Evolutionary conservation across 2,113 vertebrate genomes (phyloP), one percentile per base, ranked within the genome.

Genomic region (Pyxicephalus adspersus): DNA sequence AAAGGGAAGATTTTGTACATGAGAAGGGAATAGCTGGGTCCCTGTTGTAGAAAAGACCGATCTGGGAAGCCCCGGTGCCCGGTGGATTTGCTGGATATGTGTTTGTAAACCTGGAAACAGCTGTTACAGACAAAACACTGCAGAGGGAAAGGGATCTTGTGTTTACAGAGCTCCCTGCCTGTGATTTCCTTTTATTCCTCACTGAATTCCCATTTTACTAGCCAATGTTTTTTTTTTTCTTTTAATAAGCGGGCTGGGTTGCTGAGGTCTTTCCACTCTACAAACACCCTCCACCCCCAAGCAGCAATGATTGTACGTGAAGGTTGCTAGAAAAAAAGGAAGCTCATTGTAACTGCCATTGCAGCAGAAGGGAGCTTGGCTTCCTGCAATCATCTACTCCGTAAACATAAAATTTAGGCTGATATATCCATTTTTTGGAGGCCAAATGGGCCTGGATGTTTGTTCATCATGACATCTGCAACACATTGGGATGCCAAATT

Each of bases 401-500:
- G n/a, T n/a, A n/a, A n/a, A n/a, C n/a, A n/a, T n/a, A n/a, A 52
- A 52, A 51, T 66, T 5, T 70, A 18, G 38, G 20, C 23, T 15
- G 11, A 17, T 25, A 11, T 50, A 4, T 50, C 61, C 50, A 20
- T 5, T 68, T 50, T 20, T 51, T 23, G 76, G 28, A 13, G 64
- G 18, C 57, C 60, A 9, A 31, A 6, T 17, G 6, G 22, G 17
- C 45, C 20, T 54, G 74, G 45, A 77, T 61, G 57, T 63, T 11
- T 23, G 7, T 38, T 16, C 8, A 18, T 55, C 7, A 31, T 13
- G 18, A 22, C 66, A 80, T 61, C 67, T 54, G 67, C 58, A 71
- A 63, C 72, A 61, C 71, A 66, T 80, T 70, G 34, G 55, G 18
- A 45, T 60, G 55, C 50, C 66, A 57, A 80, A 50, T 64, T 23